Percentiles rank a stretch among this genome's conserved stretches.
Evolutionary conservation across 2,888 invertebrate genomes (phyloP).

Genomic region (Plagodis pulveraria): DNA sequence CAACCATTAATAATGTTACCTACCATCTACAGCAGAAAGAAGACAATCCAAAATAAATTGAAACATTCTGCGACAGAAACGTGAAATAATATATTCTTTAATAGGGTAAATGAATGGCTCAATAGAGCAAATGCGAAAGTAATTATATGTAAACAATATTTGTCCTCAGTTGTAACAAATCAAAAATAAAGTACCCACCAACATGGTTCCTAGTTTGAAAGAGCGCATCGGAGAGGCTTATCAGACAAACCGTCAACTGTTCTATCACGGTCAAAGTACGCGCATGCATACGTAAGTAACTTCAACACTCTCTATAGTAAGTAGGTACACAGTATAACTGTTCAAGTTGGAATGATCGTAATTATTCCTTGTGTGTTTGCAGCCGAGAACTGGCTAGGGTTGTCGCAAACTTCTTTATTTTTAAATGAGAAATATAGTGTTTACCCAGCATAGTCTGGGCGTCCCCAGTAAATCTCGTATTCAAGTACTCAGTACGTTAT

Average conservation of each 20-base stretch:
- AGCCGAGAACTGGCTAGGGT: constrained; percentile 24
- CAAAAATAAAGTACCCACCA: constrained; percentile 30
- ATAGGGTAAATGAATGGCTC: not conserved
- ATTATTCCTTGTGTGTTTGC: constrained; percentile 17
- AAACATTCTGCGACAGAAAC: no score
- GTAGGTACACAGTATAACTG: constrained; percentile 7
- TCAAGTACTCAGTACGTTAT: no score
- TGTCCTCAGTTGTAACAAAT: not conserved
- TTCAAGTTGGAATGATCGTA: constrained; percentile 10
- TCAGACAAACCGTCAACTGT: constrained; percentile 7
- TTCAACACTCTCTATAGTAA: constrained; percentile 4
- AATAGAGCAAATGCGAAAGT: not conserved
- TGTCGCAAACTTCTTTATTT: constrained; percentile 1
- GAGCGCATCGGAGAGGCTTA: constrained; percentile 12
- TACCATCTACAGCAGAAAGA: no score
- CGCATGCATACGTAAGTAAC: constrained; percentile 11
- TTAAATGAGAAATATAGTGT: no score
- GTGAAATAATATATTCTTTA: no score
- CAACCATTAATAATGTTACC: no score
- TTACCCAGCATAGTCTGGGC: no score
- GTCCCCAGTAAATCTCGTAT: no score
- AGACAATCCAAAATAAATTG: no score
- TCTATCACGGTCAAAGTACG: constrained; percentile 17
- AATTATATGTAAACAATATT: not conserved
- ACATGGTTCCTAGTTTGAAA: constrained; percentile 27